These are phyloP conservation scores for Chorisops tibialis DNA, from an alignment of 2,888 invertebrate genomes.

Conservation along the genomic window DNA sequence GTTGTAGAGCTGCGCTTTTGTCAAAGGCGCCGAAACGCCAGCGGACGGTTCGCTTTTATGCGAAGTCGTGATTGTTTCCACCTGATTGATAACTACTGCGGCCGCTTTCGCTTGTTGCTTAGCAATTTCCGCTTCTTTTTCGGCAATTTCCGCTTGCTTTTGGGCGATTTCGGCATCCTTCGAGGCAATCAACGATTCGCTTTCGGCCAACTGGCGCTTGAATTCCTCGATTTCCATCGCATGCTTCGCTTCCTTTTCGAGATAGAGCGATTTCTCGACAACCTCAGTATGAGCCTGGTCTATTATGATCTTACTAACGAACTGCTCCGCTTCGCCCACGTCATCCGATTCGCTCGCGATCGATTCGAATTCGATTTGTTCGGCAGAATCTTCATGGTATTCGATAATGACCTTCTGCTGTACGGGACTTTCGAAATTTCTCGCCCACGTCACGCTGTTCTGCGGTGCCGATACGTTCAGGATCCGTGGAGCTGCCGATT, in stretches of 20 bases:
- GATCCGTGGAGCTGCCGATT: background rate
- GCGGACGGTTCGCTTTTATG: slow-evolving; percentile 2
- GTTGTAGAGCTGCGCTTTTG: slow-evolving; percentile 47
- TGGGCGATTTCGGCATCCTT: background rate
- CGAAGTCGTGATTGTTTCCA: slow-evolving; percentile 34
- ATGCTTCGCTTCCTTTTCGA: background rate
- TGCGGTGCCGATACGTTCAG: slow-evolving; percentile 17
- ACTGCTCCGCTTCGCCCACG: background rate
- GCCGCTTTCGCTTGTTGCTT: background rate
- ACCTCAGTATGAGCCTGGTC: background rate
- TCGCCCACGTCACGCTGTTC: background rate
- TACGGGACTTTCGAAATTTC: background rate
- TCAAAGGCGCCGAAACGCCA: slow-evolving; percentile 21
- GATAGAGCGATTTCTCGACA: background rate
- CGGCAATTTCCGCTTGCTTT: background rate
- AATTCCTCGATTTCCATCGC: background rate
- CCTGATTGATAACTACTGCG: slow-evolving; percentile 1
- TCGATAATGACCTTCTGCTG: background rate
- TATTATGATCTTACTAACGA: background rate
- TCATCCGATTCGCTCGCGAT: background rate
- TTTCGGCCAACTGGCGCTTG: background rate
- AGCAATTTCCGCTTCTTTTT: background rate
- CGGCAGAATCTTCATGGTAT: background rate
- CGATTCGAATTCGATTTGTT: background rate
- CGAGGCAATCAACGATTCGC: background rate